These are phyloP conservation scores for Aleadryas rufinucha DNA, from an alignment of 2,113 vertebrate species.

Conservation along the genomic window DNA sequence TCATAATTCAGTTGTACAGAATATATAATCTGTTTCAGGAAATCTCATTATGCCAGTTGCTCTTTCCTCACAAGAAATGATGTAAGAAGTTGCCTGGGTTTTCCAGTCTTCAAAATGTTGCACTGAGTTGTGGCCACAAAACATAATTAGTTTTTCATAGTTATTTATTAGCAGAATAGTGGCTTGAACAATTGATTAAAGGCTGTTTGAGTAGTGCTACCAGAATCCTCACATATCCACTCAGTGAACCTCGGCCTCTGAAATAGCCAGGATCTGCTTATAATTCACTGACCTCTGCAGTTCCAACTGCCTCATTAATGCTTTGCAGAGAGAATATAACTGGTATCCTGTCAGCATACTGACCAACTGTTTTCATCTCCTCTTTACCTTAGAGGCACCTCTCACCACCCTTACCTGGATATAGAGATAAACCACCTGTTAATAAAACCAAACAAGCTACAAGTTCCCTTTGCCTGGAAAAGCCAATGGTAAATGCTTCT, in stretches of 20 bases:
- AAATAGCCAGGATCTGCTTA: background rate
- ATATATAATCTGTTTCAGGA: background rate
- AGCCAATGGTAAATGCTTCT: background rate
- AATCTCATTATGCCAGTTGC: background rate
- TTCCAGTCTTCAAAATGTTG: background rate
- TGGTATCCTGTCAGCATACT: background rate
- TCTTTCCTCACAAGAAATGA: background rate
- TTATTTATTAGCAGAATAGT: background rate
- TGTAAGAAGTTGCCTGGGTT: background rate
- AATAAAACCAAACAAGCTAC: background rate
- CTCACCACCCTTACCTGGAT: background rate
- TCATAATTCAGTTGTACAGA: background rate
- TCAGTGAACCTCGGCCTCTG: background rate
- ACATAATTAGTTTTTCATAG: background rate
- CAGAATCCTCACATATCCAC: background rate
- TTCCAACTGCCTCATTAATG: background rate
- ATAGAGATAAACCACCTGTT: background rate
- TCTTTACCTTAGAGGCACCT: background rate
- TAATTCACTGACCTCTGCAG: background rate
- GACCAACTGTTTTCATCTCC: background rate
- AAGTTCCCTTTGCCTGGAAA: background rate
- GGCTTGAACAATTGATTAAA: background rate
- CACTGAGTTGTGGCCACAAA: background rate
- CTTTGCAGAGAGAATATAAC: background rate
- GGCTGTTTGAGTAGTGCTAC: background rate